Base-by-base conservation (phyloP, 2,797 vertebrate genomes). In the Enteromius viviparus region DNA sequence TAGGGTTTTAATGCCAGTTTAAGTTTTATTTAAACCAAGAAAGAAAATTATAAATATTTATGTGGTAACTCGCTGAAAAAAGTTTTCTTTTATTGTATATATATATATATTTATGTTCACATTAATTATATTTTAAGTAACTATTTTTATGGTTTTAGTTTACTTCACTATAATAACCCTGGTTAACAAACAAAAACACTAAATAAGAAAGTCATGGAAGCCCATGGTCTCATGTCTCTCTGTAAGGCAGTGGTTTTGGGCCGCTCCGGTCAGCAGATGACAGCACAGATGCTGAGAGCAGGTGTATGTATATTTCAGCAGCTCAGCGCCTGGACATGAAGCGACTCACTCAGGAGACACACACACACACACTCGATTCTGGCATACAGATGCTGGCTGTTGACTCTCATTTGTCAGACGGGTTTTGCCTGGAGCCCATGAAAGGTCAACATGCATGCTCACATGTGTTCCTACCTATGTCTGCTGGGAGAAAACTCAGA, bases 321-420 rank as follows among this genome's bases (percentile, higher is more conserved):
- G 80, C 83, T 80, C 40, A 62, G 87, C 74, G 85, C 76, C 58
- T n/a, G 53, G 80, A 53, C 53, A 49, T 62, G 71, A 79, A 78
- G 82, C 66, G 64, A 72, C 51, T 47, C 29, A 69, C 74, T 74
- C 65, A 53, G 11, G 45, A 70, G 65, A 66, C 70, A 49, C 23
- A 58, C 26, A 71, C n/a, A 64, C 19, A 23, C 49, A 37, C 34
- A 49, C 37, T 42, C 0, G 53, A 23, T 85, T 77, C 82, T 60
- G 45, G 64, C 79, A 78, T 81, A 84, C 88, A 90, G 87, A 89
- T 90, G 88, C 85, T 87, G 82, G 85, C 85, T 87, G 87, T 89
- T 88, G 89, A 87, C 86, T 90, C 78, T 71, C 83, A 87, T 90
- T 89, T 88, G 87, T 89, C 88, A 87, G 85, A 87, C 49, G 76